A percentile compares a stretch with the other conserved stretches of the same genome.
These are phyloP conservation scores for Sympetrum striolatum DNA, from an alignment of 2,888 invertebrate genomes.

Conservation along the genomic window DNA sequence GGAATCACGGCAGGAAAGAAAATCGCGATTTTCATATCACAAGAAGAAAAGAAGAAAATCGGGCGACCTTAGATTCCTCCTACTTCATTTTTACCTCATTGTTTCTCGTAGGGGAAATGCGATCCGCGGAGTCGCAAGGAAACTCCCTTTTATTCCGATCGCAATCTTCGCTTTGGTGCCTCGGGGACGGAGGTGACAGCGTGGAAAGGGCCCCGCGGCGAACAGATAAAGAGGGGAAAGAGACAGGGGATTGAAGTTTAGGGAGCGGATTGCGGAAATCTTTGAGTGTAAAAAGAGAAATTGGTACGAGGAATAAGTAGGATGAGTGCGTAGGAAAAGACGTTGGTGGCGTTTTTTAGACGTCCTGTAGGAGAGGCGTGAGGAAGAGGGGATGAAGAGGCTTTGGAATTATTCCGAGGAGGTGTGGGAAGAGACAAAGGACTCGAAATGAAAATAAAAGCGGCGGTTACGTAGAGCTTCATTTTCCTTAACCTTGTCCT, in stretches of 20 bases:
- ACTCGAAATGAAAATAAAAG: not conserved
- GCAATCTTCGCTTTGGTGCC: not conserved
- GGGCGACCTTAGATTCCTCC: not conserved
- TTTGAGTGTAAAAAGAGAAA: not conserved
- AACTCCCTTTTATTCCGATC: not conserved
- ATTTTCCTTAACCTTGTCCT: not conserved
- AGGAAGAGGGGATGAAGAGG: not conserved
- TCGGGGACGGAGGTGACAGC: not conserved
- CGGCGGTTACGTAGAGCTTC: not conserved
- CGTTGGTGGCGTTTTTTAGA: not conserved
- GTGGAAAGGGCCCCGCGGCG: not conserved
- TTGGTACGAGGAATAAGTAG: not conserved
- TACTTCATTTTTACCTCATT: not conserved
- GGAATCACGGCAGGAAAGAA: too few relatives aligned
- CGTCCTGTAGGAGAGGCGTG: not conserved
- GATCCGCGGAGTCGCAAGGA: not conserved
- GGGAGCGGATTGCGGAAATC: not conserved
- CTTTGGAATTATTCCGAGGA: not conserved
- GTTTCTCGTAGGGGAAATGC: not conserved
- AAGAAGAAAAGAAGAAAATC: not conserved
- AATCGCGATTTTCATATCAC: too few relatives aligned
- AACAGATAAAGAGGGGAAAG: not conserved
- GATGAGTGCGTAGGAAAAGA: not conserved
- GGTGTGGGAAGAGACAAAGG: not conserved
- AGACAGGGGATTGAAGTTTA: not conserved